phyloP scores from a whole-genome alignment of 2,797 vertebrate species.

The Astyanax mexicanus region DNA sequence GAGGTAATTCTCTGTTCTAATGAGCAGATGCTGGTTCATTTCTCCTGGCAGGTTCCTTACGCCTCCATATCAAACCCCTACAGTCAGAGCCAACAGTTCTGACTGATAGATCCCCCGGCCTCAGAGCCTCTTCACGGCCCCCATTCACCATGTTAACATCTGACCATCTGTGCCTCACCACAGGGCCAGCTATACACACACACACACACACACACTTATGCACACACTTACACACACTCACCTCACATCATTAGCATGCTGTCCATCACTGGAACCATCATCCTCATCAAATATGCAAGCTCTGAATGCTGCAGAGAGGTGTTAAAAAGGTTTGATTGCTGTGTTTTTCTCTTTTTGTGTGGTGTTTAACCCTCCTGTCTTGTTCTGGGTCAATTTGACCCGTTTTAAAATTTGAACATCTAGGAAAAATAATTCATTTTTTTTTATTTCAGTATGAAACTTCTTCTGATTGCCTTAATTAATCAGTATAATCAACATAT shows the following conservation, averaged over 20 bases:
- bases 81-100: not conserved
- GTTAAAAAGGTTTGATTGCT: not conserved
- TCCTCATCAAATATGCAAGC: not conserved
- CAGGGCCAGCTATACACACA: not conserved
- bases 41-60: conserved; percentile 2
- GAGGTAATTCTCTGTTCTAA: conserved; percentile 7
- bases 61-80: not conserved
- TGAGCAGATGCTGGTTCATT: conserved; percentile 33
- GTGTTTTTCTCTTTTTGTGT: not conserved
- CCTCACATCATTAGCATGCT: conserved; percentile 1
- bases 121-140: not conserved
- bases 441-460: too few relatives aligned
- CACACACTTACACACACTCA: not conserved
- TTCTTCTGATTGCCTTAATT: too few relatives aligned
- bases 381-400: too few relatives aligned
- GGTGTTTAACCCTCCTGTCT: too few relatives aligned
- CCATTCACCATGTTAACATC: conserved; percentile 28
- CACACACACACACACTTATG: not conserved
- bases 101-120: conserved; percentile 19
- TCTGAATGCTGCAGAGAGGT: not conserved
- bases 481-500: too few relatives aligned
- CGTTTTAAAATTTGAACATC: too few relatives aligned
- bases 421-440: too few relatives aligned
- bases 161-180: conserved; percentile 24
- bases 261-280: conserved; percentile 18